phyloP scores from a whole-genome alignment of 2,113 vertebrate species.

The human region DNA sequence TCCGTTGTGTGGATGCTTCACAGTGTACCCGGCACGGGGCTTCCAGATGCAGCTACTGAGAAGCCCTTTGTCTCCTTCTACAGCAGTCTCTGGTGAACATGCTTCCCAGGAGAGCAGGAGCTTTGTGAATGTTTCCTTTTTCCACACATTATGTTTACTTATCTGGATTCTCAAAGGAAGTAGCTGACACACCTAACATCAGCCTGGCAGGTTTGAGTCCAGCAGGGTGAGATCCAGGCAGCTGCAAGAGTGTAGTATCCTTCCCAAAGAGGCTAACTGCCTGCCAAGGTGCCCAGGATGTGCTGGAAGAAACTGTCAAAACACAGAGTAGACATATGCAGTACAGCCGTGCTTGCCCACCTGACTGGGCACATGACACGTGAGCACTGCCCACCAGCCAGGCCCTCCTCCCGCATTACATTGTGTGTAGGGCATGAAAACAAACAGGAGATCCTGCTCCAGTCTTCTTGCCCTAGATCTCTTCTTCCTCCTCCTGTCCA shows the following conservation, averaged over 20 bases:
- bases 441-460: accelerated
- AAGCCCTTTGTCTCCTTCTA: neutral
- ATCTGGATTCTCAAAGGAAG: neutral
- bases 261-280: neutral
- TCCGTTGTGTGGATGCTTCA: neutral
- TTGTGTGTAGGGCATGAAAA: neutral
- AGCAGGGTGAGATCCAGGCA: neutral
- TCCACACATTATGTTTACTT: neutral
- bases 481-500: neutral
- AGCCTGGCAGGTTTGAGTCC: neutral
- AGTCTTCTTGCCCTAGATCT: neutral
- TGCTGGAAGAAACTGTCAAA: neutral
- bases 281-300: too few species aligned
- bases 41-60: neutral
- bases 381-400: neutral
- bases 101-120: neutral
- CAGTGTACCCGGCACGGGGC: neutral
- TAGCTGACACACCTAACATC: neutral
- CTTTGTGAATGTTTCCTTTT: neutral
- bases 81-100: neutral
- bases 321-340: neutral
- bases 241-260: neutral
- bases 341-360: accelerated
- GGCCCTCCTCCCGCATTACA: neutral
- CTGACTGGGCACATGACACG: neutral